These are phyloP conservation scores for Characodon lateralis DNA, from an alignment of 2,797 vertebrate genomes.

Conservation along the genomic window DNA sequence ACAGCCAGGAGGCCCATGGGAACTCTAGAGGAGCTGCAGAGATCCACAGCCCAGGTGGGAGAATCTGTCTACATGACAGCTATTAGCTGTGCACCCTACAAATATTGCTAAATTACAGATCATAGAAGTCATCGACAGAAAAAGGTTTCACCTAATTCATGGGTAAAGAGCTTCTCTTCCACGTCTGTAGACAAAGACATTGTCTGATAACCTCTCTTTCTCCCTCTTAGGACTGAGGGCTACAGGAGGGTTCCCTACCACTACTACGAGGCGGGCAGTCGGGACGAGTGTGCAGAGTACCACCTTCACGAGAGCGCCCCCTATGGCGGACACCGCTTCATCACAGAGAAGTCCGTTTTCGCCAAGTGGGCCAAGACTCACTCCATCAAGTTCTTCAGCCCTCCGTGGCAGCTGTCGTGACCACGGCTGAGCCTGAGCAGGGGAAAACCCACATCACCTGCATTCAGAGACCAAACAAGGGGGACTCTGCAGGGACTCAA, in stretches of 20 bases:
- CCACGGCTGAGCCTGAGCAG: conserved; percentile 46
- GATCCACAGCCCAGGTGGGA: too few relatives aligned
- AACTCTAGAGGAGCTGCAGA: too few relatives aligned
- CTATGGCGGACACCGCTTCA: conserved; percentile 95
- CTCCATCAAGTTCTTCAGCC: conserved; percentile 93
- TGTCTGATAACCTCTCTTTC: neutral
- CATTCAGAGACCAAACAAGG: neutral
- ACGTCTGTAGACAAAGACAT: neutral
- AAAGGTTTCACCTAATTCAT: neutral
- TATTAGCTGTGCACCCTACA: too few relatives aligned
- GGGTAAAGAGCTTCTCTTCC: neutral
- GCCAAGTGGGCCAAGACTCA: conserved; percentile 94
- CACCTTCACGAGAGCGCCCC: conserved; percentile 93
- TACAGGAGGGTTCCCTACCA: conserved; percentile 95
- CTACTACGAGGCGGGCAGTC: conserved; percentile 92
- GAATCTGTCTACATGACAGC: too few relatives aligned
- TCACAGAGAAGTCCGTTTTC: conserved; percentile 97
- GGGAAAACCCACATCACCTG: neutral
- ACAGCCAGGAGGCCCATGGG: too few relatives aligned
- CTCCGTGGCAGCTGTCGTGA: conserved; percentile 92
- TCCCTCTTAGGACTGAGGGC: conserved; percentile 84
- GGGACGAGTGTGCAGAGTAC: conserved; percentile 95
- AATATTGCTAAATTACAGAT: neutral
- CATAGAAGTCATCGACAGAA: neutral
- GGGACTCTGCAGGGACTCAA: conserved; percentile 19